Evolutionary conservation across 2,888 invertebrate genomes (phyloP).

Genomic region (Heliconius hortense): DNA sequence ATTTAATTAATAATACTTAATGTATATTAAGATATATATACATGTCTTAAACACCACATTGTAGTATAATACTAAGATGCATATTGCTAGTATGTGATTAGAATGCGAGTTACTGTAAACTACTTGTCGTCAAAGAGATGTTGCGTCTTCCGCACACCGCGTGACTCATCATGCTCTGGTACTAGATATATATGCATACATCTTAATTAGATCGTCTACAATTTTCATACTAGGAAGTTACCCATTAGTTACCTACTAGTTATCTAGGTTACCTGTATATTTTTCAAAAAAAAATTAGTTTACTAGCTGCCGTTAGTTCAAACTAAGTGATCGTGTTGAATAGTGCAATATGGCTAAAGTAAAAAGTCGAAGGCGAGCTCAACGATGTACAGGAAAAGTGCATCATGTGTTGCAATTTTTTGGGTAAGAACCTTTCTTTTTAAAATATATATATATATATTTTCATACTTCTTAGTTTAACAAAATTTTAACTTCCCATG

Average conservation of each 20-base stretch:
- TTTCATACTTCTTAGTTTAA: not conserved
- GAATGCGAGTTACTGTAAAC: conserved; percentile 49
- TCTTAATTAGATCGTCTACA: conserved; percentile 27
- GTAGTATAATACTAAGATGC: not conserved
- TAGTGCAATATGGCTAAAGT: conserved; percentile 51
- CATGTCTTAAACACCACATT: not conserved
- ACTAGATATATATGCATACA: not conserved
- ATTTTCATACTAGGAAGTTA: not conserved
- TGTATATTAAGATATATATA: not conserved
- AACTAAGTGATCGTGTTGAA: conserved; percentile 1
- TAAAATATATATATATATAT: not conserved
- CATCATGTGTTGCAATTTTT: conserved; percentile 66
- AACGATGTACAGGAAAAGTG: conserved; percentile 64
- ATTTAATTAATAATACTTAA: not conserved
- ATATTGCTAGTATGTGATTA: conserved; percentile 23
- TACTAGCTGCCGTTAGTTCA: not conserved
- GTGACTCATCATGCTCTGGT: conserved; percentile 31
- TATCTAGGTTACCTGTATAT: not conserved
- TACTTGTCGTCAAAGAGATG: conserved; percentile 52
- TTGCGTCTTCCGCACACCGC: conserved; percentile 43
- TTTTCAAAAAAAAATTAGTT: not conserved
- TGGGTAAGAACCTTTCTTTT: conserved; percentile 55
- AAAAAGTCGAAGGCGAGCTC: conserved; percentile 47
- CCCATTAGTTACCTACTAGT: too few relatives aligned
- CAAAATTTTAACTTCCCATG: not conserved